Conservation (phyloP, 1,140 invertebrate species). For the Temnothorax longispinosus region DNA sequence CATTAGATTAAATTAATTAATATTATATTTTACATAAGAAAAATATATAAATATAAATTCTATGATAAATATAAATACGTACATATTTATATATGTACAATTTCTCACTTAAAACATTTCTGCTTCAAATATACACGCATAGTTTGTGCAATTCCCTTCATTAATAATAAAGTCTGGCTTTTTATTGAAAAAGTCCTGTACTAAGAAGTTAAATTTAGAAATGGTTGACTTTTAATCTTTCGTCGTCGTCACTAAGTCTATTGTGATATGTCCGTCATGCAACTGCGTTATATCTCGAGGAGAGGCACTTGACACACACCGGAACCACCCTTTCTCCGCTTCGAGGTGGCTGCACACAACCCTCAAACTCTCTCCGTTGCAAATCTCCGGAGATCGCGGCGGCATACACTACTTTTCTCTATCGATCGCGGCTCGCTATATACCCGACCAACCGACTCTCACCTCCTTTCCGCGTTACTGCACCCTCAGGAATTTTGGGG, state of each 20-base stretch:
- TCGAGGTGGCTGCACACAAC: constrained; percentile 26
- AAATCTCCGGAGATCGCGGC: constrained; percentile 64
- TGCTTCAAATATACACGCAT: not conserved
- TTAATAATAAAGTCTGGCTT: not conserved
- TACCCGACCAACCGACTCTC: constrained; percentile 50
- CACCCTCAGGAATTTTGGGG: constrained; percentile 57
- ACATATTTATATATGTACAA: not conserved
- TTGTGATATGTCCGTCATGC: constrained; percentile 10
- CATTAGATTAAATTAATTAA: no score
- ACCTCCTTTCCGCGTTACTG: constrained; percentile 40
- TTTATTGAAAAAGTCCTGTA: not conserved
- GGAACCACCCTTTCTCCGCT: constrained; percentile 1
- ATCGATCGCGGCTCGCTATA: constrained; percentile 59
- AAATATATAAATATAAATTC: no score
- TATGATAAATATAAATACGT: not conserved
- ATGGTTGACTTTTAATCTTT: constrained; percentile 21
- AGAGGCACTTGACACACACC: constrained; percentile 41
- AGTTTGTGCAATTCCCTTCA: not conserved
- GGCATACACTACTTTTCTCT: constrained; percentile 56
- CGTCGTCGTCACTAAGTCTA: not conserved
- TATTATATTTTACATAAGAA: no score
- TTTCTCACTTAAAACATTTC: not conserved
- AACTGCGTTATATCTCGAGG: constrained; percentile 1
- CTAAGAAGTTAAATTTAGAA: constrained; percentile 31
- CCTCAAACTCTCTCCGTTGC: constrained; percentile 36